These are phyloP conservation scores for Synanthedon myopaeformis DNA, from an alignment of 2,888 invertebrate genomes.

Conservation along the genomic window DNA sequence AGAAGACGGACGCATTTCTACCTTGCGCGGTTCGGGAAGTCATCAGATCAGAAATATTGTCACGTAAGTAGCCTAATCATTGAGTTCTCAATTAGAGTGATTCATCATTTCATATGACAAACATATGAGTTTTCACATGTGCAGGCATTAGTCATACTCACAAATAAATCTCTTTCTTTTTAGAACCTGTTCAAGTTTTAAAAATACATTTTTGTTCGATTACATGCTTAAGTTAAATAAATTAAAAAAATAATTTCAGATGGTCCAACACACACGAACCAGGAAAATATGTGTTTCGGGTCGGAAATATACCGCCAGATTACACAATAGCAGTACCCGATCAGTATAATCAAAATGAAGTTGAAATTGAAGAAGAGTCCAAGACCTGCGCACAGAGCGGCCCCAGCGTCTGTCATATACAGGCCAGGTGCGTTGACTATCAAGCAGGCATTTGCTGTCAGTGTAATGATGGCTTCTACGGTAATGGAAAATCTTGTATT, in stretches of 20 bases:
- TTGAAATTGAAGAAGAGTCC: conserved; percentile 55
- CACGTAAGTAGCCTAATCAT: conserved; percentile 67
- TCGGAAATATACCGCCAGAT: conserved; percentile 76
- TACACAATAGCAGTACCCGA: conserved; percentile 79
- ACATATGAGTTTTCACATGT: too few species aligned
- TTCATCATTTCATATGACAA: too few species aligned
- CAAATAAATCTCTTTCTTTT: neutral
- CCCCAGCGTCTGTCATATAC: conserved; percentile 81
- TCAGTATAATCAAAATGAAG: conserved; percentile 51
- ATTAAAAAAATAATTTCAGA: conserved; percentile 55
- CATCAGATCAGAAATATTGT: conserved; percentile 85
- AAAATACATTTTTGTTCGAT: too few species aligned
- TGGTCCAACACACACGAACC: conserved; percentile 87
- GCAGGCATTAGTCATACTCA: too few species aligned
- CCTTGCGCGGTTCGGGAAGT: conserved; percentile 90
- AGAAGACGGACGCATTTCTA: conserved; percentile 81
- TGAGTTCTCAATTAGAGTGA: too few species aligned
- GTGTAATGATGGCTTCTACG: conserved; percentile 87
- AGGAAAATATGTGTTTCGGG: conserved; percentile 88
- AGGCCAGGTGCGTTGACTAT: conserved; percentile 86
- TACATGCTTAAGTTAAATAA: neutral
- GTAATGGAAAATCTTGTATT: conserved; percentile 93
- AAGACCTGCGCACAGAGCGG: conserved; percentile 74
- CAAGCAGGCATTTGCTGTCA: conserved; percentile 89
- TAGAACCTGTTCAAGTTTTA: neutral